Conservation (phyloP, 2,797 vertebrate species). For the Sylvilagus floridanus region DNA sequence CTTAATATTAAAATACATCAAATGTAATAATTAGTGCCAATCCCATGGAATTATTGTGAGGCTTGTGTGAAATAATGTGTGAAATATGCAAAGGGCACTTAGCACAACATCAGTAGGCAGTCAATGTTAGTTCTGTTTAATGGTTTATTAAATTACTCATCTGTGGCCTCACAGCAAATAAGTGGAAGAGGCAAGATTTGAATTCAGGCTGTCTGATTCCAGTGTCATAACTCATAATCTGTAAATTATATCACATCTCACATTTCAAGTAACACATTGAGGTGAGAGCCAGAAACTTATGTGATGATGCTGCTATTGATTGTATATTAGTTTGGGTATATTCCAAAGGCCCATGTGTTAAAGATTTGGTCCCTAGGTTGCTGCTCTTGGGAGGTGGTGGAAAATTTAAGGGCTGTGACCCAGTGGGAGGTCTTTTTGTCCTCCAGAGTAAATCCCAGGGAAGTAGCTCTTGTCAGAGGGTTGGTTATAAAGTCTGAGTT, state of each 20-base stretch:
- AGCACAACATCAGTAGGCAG: neutral
- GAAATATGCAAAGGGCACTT: neutral
- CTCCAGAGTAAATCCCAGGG: too few species aligned
- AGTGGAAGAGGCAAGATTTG: neutral
- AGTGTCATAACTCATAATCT: neutral
- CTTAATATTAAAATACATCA: neutral
- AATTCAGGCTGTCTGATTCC: neutral
- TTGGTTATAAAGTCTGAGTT: too few species aligned
- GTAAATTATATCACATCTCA: neutral
- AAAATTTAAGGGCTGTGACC: too few species aligned
- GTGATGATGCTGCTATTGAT: neutral
- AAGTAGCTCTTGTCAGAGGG: too few species aligned
- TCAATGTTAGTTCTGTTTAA: neutral
- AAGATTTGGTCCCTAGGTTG: too few species aligned
- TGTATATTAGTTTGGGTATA: too few species aligned
- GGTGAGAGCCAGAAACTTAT: neutral
- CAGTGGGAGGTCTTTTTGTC: too few species aligned
- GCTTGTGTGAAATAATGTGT: neutral
- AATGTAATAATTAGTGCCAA: neutral
- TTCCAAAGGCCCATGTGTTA: too few species aligned
- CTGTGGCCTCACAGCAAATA: neutral
- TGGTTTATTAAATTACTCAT: neutral
- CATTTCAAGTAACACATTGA: conserved; percentile 19
- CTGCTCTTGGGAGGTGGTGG: too few species aligned
- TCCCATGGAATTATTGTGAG: neutral